Evolutionary conservation across 1,140 invertebrate species (phyloP), one percentile per base, ranked within the genome.

Genomic region (Eriosoma lanigerum): DNA sequence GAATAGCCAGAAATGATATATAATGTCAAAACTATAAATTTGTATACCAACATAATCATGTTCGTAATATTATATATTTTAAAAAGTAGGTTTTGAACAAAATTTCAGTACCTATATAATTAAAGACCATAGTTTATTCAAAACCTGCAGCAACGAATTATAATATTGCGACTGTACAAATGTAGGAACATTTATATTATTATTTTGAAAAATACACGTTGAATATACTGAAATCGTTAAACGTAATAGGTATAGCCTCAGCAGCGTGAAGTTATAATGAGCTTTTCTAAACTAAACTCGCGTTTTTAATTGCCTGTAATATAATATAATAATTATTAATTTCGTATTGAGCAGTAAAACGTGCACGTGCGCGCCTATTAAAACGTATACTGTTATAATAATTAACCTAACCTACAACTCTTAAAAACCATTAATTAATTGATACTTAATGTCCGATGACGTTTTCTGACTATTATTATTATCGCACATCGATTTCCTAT

Each of bases 391-490:
- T 26, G 24, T 50, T 19, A 70, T 70, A 70, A 72, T 62, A 48
- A 46, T 48, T 72, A 72, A 72, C 68, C 24, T 52, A 52, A 50
- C 66, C 66, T 50, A n/a, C 8, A 52, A 50, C 68, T 72, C 68
- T 52, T 70, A 8, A 50, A 50, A 50, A 70, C 44, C 24, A 52
- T 72, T 52, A 72, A 72, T 72, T 72, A 52, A 72, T 50, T 24
- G 68, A 44, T 46, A 72, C 68, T 72, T 52, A 70, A 70, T 50
- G 48, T 46, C n/a, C 12, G 66, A 26, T 9, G 68, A 52, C 68
- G 26, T 50, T 72, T 72, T 29, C 15, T n/a, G 44, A 26, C 46
- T 26, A 48, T 48, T 38, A 38, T 8, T 46, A 48, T 68, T 66
- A 68, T 68, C 38, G n/a, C 32, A 5, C 21, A 70, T 70, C 46